Percentiles rank a stretch among this genome's conserved stretches.
phyloP scores from a whole-genome alignment of 2,888 invertebrate genomes.

The Synergus japonicus region DNA sequence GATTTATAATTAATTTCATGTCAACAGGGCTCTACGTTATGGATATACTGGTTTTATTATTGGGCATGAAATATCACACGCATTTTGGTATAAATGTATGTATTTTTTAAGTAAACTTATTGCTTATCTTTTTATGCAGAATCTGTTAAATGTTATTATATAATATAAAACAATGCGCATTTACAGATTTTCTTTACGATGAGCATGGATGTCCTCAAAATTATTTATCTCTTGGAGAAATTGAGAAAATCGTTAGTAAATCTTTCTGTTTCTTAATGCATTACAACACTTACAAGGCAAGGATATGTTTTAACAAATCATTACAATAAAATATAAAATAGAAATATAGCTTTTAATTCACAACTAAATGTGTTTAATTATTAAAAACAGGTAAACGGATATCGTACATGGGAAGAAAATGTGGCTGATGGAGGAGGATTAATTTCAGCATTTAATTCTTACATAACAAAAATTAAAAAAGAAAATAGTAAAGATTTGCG shows the following conservation, averaged over 20 bases:
- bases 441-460: slow-evolving; percentile 85
- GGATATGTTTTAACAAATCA: slow-evolving; percentile 74
- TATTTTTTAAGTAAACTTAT: background rate
- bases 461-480: slow-evolving; percentile 65
- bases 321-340: background rate
- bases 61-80: slow-evolving; percentile 53
- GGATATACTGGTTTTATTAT: slow-evolving; percentile 48
- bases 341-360: background rate
- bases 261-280: slow-evolving; percentile 84
- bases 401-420: slow-evolving; percentile 88
- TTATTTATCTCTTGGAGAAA: slow-evolving; percentile 84
- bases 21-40: slow-evolving; percentile 47
- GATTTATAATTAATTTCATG: background rate
- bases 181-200: slow-evolving; percentile 86
- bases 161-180: slow-evolving; percentile 23
- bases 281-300: slow-evolving; percentile 79
- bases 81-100: slow-evolving; percentile 42
- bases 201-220: slow-evolving; percentile 86
- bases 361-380: slow-evolving; percentile 26
- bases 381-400: slow-evolving; percentile 80
- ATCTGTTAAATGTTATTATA: background rate
- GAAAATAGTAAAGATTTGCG: slow-evolving; percentile 67
- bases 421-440: slow-evolving; percentile 92
- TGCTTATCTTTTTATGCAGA: background rate
- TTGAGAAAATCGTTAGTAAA: slow-evolving; percentile 81